These are phyloP conservation scores for Corvus hawaiiensis DNA, from an alignment of 2,113 vertebrate species.

Conservation along the genomic window DNA sequence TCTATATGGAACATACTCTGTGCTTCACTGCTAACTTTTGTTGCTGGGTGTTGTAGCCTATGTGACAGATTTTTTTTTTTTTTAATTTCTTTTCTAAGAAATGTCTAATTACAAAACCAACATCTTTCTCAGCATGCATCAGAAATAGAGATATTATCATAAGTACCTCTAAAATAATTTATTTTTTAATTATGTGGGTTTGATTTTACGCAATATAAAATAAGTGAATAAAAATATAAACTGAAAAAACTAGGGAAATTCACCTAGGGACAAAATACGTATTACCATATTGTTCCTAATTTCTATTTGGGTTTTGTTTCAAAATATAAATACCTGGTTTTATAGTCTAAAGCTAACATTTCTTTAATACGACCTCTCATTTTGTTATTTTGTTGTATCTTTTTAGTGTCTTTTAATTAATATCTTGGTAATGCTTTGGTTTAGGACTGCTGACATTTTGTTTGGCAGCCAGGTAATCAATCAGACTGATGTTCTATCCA, in stretches of 20 bases:
- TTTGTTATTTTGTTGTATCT: background rate
- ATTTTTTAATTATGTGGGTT: background rate
- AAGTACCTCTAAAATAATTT: background rate
- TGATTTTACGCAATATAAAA: background rate
- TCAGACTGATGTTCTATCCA: background rate
- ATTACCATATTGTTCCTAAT: background rate
- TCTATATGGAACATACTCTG: background rate
- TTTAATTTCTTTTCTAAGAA: background rate
- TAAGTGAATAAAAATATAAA: background rate
- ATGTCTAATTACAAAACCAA: background rate
- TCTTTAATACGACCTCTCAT: background rate
- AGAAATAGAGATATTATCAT: background rate
- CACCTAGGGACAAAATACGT: background rate
- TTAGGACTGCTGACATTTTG: background rate
- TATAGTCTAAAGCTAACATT: background rate
- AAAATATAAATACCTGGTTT: background rate
- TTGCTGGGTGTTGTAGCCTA: background rate
- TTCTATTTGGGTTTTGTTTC: background rate
- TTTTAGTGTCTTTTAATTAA: background rate
- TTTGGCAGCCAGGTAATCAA: background rate
- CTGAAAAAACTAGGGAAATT: background rate
- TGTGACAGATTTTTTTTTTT: fast-evolving
- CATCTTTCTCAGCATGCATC: background rate
- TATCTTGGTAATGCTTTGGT: background rate
- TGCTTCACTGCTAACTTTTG: background rate